Base-by-base conservation (phyloP, 1,140 invertebrate species). In the Amyelois transitella region DNA sequence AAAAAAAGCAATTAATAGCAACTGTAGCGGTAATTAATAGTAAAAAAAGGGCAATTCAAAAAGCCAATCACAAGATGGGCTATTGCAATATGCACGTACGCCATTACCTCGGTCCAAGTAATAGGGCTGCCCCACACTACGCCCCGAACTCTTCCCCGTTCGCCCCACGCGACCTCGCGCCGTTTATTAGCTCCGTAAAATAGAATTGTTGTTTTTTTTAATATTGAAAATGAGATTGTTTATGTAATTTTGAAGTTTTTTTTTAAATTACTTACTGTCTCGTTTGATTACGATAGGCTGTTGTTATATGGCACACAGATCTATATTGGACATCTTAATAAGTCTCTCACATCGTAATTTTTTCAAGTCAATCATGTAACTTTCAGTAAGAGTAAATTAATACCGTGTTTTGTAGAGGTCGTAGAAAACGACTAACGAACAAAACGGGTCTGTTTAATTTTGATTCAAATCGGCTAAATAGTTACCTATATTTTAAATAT, bases 21-120 rank as follows among this genome's bases (percentile, higher is more conserved):
- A 43, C 43, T 4, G 43, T 19, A 18, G 18, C 4, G 2, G 25
- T 10, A 10, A n/a, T n/a, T n/a, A n/a, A n/a, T n/a, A n/a, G n/a
- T 38, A n/a, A 38, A 21, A 48, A 21, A 43, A 53, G 32, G 20
- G 43, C 12, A 49, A 50, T 56, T 54, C 53, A 59, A 62, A 55
- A 65, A 65, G 38, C 59, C 58, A 69, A 64, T 62, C 62, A 58
- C 21, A 52, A 21, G 51, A 64, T 62, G 56, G 56, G 12, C 12
- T 53, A 51, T 55, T 65, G 57, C 62, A 60, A 55, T 64, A 65
- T 62, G 59, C 59, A 64, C 56, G 52, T 53, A 55, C 49, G 51
- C 56, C 55, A 62, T 64, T 62, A 69, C 59, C 53, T 43, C 45
- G 45, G 45, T 48, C 45, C 19, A 21, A 48, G 45, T 48, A 22